Percentiles rank a stretch among this genome's conserved stretches.
phyloP scores from a whole-genome alignment of 92 coral and sea anemone species.

The Zoanthus sociatus region DNA sequence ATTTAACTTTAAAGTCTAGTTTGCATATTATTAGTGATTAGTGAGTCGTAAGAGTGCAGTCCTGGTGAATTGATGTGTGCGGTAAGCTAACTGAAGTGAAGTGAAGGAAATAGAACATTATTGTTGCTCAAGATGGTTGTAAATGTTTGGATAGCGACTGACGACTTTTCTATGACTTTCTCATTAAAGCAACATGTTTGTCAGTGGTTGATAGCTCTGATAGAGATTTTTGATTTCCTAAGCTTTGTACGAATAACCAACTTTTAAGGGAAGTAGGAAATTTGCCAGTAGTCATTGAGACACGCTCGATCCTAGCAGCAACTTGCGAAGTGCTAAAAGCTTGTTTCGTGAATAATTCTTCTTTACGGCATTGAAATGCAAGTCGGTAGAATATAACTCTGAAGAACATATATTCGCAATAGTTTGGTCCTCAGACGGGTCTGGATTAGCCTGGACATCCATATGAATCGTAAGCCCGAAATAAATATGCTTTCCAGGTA shows the following conservation, averaged over 20 bases:
- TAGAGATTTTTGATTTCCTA: constrained; percentile 61
- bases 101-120: neutral
- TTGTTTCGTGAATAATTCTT: too few relatives aligned
- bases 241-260: constrained; percentile 51
- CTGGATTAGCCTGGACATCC: too few relatives aligned
- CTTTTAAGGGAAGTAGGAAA: constrained; percentile 31
- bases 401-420: too few relatives aligned
- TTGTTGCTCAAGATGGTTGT: constrained; percentile 4
- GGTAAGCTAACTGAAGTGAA: constrained; percentile 10
- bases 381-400: too few relatives aligned
- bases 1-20: too few relatives aligned
- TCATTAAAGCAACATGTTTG: constrained; percentile 51
- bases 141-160: constrained; percentile 35
- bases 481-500: too few relatives aligned
- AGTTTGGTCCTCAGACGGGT: too few relatives aligned
- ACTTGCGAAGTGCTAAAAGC: neutral
- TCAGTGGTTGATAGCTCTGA: constrained; percentile 48
- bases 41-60: too few relatives aligned
- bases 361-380: too few relatives aligned
- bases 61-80: too few relatives aligned
- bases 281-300: neutral
- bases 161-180: constrained; percentile 53
- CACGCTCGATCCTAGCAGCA: neutral
- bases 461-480: too few relatives aligned
- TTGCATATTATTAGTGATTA: too few relatives aligned